These are phyloP conservation scores for Poecilia gillii DNA, from an alignment of 2,797 vertebrate species.

Conservation along the genomic window DNA sequence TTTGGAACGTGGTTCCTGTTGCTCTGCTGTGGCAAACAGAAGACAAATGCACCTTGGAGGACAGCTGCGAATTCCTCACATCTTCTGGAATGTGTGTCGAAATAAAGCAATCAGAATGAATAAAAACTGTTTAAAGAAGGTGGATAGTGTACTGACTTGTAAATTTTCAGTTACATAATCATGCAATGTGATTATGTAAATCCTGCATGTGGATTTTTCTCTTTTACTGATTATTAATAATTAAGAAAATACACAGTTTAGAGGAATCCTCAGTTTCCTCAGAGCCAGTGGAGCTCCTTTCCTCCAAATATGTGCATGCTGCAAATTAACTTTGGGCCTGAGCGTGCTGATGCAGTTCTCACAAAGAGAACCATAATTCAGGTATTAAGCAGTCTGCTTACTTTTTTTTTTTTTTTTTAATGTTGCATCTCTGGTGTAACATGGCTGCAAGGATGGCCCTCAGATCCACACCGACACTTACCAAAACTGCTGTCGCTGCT, in stretches of 20 bases:
- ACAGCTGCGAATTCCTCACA: neutral
- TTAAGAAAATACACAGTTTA: neutral
- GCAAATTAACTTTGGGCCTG: neutral
- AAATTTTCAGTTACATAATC: neutral
- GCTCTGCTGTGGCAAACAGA: neutral
- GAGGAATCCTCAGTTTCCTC: neutral
- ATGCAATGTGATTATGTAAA: too few relatives aligned
- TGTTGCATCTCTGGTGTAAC: conserved; percentile 1
- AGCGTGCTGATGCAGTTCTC: neutral
- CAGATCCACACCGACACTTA: conserved; percentile 16
- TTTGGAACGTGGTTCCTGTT: neutral
- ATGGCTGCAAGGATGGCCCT: conserved; percentile 13
- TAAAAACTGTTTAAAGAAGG: neutral
- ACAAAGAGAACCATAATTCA: conserved; percentile 1
- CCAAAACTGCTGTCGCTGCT: neutral
- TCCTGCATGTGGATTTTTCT: neutral
- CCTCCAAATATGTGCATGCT: conserved; percentile 1
- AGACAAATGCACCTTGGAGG: neutral
- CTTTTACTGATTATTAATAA: neutral
- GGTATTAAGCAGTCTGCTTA: neutral
- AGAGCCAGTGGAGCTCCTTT: neutral
- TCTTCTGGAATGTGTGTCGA: neutral
- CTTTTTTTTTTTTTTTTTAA: neutral
- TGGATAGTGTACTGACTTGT: neutral
- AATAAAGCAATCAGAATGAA: neutral